Evolutionary conservation across 2,113 vertebrate species (phyloP).

Genomic region (Syngnathus floridae): DNA sequence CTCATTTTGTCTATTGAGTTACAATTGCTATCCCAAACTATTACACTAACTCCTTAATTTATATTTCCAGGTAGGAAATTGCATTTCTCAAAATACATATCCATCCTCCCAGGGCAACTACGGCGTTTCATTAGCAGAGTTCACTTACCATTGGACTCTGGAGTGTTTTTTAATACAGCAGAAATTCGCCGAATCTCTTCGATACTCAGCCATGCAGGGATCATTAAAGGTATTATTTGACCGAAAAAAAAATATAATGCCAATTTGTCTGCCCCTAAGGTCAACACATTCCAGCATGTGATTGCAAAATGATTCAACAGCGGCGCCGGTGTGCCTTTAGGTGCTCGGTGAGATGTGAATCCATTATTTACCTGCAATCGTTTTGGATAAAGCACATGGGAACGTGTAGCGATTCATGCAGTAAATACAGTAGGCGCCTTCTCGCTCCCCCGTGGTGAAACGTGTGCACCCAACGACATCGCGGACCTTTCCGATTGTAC

Average conservation of each 20-base stretch:
- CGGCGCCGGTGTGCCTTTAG: conserved; percentile 12
- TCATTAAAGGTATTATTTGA: conserved; percentile 32
- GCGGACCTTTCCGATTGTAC: not conserved
- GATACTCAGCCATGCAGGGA: conserved; percentile 20
- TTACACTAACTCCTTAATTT: not conserved
- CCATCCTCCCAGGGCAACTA: conserved; percentile 12
- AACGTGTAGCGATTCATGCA: conserved; percentile 19
- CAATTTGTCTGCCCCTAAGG: conserved; percentile 30
- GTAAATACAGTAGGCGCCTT: conserved; percentile 32
- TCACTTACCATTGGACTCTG: conserved; percentile 7
- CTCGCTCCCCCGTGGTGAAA: not conserved
- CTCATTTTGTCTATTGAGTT: not conserved
- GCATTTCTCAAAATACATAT: not conserved
- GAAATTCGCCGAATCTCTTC: conserved; percentile 19
- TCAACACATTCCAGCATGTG: conserved; percentile 26
- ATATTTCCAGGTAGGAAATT: not conserved
- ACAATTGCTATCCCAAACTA: not conserved
- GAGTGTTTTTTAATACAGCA: conserved; percentile 34
- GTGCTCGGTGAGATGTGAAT: conserved; percentile 20
- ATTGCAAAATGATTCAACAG: conserved; percentile 42
- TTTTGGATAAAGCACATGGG: conserved; percentile 37
- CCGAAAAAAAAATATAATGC: conserved; percentile 16
- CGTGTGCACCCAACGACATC: conserved; percentile 15
- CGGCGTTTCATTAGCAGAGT: conserved; percentile 24
- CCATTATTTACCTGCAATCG: conserved; percentile 47